Percentiles rank a stretch among this genome's conserved stretches.
Conservation (phyloP, 1,140 invertebrate species). For the Trissolcus basalis region DNA sequence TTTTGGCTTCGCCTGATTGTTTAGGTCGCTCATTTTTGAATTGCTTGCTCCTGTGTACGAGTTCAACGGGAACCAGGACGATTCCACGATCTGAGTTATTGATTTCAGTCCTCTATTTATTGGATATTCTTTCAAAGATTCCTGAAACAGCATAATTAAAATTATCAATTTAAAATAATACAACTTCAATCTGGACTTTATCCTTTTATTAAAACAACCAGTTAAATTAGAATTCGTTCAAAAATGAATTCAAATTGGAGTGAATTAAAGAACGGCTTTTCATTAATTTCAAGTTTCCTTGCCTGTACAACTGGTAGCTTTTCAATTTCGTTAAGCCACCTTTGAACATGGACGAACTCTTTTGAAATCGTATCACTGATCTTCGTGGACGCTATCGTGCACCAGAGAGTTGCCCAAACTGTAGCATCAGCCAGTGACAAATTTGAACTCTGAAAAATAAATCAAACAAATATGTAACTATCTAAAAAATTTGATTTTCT, state of each 20-base stretch:
- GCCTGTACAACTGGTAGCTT: conserved; percentile 77
- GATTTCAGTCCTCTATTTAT: conserved; percentile 65
- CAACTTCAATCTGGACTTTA: too few species aligned
- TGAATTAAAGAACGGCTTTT: too few species aligned
- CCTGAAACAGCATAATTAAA: conserved; percentile 35
- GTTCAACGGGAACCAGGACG: conserved; percentile 70
- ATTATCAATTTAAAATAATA: neutral
- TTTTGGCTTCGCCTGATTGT: conserved; percentile 58
- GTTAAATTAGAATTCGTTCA: too few species aligned
- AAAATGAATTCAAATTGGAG: too few species aligned
- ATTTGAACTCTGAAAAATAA: conserved; percentile 61
- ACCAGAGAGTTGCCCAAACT: conserved; percentile 82
- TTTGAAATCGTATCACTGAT: conserved; percentile 72
- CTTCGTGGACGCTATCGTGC: conserved; percentile 73
- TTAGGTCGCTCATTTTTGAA: conserved; percentile 37
- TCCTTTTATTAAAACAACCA: too few species aligned
- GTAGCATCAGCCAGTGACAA: conserved; percentile 80
- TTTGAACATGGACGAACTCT: conserved; percentile 70
- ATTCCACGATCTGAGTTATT: conserved; percentile 64
- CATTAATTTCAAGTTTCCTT: too few species aligned
- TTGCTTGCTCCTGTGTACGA: conserved; percentile 67
- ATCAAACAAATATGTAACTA: too few species aligned
- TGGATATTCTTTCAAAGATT: conserved; percentile 64
- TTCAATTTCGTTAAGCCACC: conserved; percentile 77
- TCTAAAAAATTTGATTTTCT: conserved; percentile 24